Percentiles rank a stretch among this genome's conserved stretches.
Conservation (phyloP, 2,888 invertebrate species). For the Phytoseiulus persimilis region DNA sequence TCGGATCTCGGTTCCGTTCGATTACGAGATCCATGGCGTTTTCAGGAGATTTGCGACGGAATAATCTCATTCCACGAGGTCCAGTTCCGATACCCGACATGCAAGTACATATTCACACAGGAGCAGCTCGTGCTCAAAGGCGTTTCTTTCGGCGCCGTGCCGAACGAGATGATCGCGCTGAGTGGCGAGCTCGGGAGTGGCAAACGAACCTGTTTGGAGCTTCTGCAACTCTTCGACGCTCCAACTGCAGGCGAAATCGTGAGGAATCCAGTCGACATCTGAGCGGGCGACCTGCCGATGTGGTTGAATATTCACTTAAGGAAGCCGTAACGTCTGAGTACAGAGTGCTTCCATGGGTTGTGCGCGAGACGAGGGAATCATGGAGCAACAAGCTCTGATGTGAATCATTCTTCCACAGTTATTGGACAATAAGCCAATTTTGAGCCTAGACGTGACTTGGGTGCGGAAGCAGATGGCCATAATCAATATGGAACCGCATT, state of each 20-base stretch:
- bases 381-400: background rate
- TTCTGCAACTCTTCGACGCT: conserved; percentile 7
- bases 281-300: background rate
- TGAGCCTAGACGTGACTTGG: conserved; percentile 35
- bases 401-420: conserved; percentile 8
- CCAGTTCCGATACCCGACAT: conserved; percentile 8
- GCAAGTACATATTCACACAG: conserved; percentile 33
- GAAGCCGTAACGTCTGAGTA: no score
- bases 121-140: conserved; percentile 18
- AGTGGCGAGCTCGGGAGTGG: conserved; percentile 15
- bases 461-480: conserved; percentile 32
- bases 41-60: conserved; percentile 26
- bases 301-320: no score
- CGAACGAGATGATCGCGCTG: conserved; percentile 19
- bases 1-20: background rate
- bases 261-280: background rate
- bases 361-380: background rate
- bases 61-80: conserved; percentile 16
- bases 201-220: conserved; percentile 18
- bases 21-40: no score
- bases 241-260: conserved; percentile 25
- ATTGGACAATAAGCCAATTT: conserved; percentile 34
- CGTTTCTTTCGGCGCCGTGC: conserved; percentile 27
- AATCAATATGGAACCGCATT: conserved; percentile 23
- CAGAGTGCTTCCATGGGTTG: background rate